A percentile compares a stretch with the other conserved stretches of the same genome.
Conservation (phyloP, 2,888 invertebrate genomes). For the Drosophila colorata region DNA sequence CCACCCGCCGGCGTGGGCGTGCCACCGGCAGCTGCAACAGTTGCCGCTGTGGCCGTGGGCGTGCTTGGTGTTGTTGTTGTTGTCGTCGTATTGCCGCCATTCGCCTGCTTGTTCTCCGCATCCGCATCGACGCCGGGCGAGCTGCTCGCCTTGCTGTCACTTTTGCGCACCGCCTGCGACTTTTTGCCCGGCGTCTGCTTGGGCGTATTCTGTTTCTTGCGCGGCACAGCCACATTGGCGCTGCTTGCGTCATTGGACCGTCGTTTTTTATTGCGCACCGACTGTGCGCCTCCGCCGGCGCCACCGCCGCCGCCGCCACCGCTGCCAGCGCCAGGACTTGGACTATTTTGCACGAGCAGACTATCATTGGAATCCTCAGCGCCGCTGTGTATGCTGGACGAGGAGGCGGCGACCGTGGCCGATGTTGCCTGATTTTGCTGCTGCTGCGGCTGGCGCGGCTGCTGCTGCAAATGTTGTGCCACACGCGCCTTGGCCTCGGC, state of each 20-base stretch:
- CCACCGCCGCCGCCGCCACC: constrained; percentile 52
- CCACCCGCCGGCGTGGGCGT: constrained; percentile 47
- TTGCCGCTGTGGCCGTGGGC: constrained; percentile 22
- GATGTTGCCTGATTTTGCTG: not conserved
- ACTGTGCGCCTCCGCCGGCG: constrained; percentile 38
- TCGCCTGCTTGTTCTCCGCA: constrained; percentile 78
- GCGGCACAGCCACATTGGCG: constrained; percentile 79
- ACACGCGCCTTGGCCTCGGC: constrained; percentile 81
- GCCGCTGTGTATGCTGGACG: constrained; percentile 76
- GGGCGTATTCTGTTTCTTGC: constrained; percentile 82
- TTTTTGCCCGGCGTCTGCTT: constrained; percentile 77
- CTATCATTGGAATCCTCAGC: constrained; percentile 85
- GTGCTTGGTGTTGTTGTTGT: constrained; percentile 17
- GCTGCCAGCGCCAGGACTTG: constrained; percentile 71
- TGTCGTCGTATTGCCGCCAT: constrained; percentile 66
- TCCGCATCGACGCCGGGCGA: constrained; percentile 68
- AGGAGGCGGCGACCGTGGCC: constrained; percentile 19
- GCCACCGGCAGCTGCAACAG: constrained; percentile 8
- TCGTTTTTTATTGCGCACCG: constrained; percentile 75
- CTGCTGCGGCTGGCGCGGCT: constrained; percentile 22
- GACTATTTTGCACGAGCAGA: constrained; percentile 82
- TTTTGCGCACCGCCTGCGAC: constrained; percentile 67
- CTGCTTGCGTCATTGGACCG: constrained; percentile 79
- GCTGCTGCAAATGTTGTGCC: constrained; percentile 59
- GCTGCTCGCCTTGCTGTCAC: constrained; percentile 65